Percentiles rank a stretch among this genome's conserved stretches.
phyloP scores from a whole-genome alignment of 2,113 vertebrate genomes.

The Phodopus roborovskii region DNA sequence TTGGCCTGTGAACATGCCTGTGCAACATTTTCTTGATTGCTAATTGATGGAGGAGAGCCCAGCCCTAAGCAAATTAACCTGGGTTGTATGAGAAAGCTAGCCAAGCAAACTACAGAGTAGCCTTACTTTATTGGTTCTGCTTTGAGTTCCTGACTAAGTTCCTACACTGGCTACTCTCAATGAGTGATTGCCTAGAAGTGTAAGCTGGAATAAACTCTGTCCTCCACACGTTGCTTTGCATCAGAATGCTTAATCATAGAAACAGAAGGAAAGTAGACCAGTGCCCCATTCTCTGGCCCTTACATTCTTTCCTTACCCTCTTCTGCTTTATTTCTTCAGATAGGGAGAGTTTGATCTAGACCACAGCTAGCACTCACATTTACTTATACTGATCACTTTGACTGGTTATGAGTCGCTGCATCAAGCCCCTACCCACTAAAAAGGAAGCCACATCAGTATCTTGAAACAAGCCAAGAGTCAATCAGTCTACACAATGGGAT shows the following conservation, averaged over 20 bases:
- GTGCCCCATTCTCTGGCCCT: neutral
- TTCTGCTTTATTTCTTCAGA: neutral
- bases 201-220: neutral
- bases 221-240: neutral
- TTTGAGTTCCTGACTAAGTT: neutral
- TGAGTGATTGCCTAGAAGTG: neutral
- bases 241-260: neutral
- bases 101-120: neutral
- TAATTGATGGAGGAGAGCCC: too few relatives aligned
- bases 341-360: neutral
- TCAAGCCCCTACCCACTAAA: neutral
- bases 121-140: neutral
- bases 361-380: neutral
- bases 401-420: neutral
- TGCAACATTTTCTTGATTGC: neutral
- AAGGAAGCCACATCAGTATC: neutral
- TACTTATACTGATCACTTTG: neutral
- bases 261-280: neutral
- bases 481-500: neutral
- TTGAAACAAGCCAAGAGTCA: neutral
- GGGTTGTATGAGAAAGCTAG: neutral
- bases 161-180: neutral
- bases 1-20: neutral
- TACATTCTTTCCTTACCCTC: neutral
- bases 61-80: neutral